Base-by-base conservation (phyloP, 1,140 invertebrate genomes). In the Sesamia nonagrioides region DNA sequence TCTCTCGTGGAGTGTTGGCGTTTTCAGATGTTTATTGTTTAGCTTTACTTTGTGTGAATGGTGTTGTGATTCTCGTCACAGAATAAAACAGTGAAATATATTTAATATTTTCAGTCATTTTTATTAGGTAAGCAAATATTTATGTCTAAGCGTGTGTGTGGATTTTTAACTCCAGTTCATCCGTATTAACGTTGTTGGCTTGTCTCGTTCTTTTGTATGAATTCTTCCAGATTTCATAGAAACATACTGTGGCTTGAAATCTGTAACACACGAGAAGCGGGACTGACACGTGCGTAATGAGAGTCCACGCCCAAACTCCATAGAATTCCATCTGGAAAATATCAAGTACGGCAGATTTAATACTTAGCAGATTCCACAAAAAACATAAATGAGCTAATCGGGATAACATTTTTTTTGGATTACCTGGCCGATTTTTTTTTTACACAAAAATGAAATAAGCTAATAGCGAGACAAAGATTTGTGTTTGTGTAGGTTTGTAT, bases 151-250 rank as follows among this genome's bases (percentile, higher is more conserved):
- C 69, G 75, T 93, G 89, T 4, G 45, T 50, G 81, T 88, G 86
- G 82, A 84, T 91, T 81, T 92, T 95, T 85, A 92, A 89, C 91
- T 95, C 92, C 77, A 93, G 81, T 73, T 92, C 89, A 69, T 92
- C 87, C 45, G 78, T n/a, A 37, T 82, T 77, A 35, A 78, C 60
- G n/a, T 84, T 77, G 18, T 76, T 79, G 0, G 54, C 40, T 58
- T 91, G 77, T 78, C 91, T 92, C 76, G 86, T 91, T 75, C 82
- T 89, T 80, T 96, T 96, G 84, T 96, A 96, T 11, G 95, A 95
- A 77, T 95, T 96, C 81, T 96, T 96, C 97, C 97, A 98, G 78
- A 98, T 97, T 92, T 98, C 97, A 82, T 97, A 97, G 6, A 98
- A 95, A 86, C 97, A 98, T 17, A 98, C 97, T 2, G 97, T 97